phyloP scores from a whole-genome alignment of 2,797 vertebrate species.

The Calcarius lapponicus region DNA sequence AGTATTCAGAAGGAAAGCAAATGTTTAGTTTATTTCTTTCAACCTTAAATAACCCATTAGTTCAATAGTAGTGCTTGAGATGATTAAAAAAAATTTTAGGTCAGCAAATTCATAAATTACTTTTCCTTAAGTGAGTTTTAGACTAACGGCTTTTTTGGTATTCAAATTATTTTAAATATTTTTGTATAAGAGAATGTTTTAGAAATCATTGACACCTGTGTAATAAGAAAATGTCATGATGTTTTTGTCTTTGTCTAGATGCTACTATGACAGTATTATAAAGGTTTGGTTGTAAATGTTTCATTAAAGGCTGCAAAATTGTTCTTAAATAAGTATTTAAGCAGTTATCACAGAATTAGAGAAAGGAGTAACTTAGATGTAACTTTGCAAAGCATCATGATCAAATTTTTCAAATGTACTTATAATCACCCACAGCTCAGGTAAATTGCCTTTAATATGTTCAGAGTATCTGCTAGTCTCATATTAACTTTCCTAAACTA shows the following conservation, averaged over 20 bases:
- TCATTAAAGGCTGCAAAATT: not conserved
- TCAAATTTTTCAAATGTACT: not conserved
- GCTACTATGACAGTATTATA: not conserved
- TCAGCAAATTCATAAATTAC: not conserved
- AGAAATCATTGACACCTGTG: not conserved
- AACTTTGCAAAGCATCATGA: not conserved
- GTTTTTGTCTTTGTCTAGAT: not conserved
- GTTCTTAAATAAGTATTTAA: not conserved
- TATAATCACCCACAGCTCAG: not conserved
- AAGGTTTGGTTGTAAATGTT: not conserved
- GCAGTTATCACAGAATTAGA: not conserved
- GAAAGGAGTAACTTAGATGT: not conserved
- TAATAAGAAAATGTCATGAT: not conserved
- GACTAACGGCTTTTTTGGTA: not conserved
- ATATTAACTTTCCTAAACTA: not conserved
- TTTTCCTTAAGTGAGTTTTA: not conserved
- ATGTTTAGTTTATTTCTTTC: slow-evolving; percentile 14
- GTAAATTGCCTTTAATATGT: not conserved
- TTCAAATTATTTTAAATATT: not conserved
- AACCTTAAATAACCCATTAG: not conserved
- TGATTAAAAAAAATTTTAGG: not conserved
- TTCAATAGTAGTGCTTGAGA: not conserved
- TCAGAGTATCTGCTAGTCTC: not conserved
- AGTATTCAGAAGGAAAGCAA: not conserved
- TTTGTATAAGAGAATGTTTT: not conserved